phyloP scores from a whole-genome alignment of 2,113 vertebrate species.

The Alouatta palliata region DNA sequence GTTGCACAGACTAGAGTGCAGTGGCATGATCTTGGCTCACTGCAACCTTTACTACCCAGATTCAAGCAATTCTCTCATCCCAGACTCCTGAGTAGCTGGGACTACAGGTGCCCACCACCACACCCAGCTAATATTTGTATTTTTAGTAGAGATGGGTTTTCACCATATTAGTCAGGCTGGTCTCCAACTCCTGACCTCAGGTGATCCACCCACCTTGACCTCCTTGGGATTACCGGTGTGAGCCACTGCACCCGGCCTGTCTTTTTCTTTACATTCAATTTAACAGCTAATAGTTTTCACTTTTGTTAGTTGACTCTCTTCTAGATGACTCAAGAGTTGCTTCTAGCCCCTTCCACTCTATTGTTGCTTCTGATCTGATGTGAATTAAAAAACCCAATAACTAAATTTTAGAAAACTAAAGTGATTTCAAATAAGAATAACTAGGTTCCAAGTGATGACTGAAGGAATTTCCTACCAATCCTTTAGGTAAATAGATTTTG shows the following conservation, averaged over 20 bases:
- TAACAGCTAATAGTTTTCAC: neutral
- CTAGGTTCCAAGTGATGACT: neutral
- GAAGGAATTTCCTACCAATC: neutral
- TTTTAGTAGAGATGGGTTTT: too few relatives aligned
- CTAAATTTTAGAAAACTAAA: neutral
- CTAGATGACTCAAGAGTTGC: neutral
- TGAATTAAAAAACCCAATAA: neutral
- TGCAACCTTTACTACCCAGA: too few relatives aligned
- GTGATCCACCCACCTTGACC: too few relatives aligned
- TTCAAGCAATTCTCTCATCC: too few relatives aligned
- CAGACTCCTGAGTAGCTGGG: too few relatives aligned
- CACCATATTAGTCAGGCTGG: too few relatives aligned
- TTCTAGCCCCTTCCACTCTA: neutral
- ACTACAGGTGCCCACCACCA: too few relatives aligned
- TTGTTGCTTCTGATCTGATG: neutral
- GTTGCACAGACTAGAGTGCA: too few relatives aligned
- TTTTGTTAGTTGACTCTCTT: neutral
- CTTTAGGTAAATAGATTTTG: neutral
- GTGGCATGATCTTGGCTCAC: too few relatives aligned
- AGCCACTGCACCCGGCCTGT: accelerated
- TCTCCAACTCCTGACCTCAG: too few relatives aligned
- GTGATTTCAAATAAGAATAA: neutral
- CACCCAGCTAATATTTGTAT: too few relatives aligned
- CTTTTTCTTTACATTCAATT: neutral
- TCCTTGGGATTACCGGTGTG: too few relatives aligned